Conservation (phyloP, 2,888 invertebrate genomes). For the Zaprionus obscuricornis region DNA sequence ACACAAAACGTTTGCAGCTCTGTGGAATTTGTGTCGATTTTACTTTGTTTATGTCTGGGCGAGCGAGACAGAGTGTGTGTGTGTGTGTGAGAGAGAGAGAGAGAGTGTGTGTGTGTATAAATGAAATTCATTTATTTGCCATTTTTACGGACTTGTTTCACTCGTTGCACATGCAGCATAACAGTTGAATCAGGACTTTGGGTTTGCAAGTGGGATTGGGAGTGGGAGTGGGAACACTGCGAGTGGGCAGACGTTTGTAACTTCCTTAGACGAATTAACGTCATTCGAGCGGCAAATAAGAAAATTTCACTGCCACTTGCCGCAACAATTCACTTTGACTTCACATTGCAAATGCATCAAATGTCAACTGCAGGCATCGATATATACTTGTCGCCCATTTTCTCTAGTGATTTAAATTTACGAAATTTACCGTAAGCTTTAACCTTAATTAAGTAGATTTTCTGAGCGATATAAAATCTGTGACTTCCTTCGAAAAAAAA, state of each 20-base stretch:
- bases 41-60: conserved; percentile 63
- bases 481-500: conserved; percentile 12
- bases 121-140: conserved; percentile 69
- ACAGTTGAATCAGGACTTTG: too few relatives aligned
- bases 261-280: conserved; percentile 54
- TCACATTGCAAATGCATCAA: conserved; percentile 47
- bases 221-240: background rate
- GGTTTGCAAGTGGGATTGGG: background rate
- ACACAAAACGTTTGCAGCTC: conserved; percentile 57
- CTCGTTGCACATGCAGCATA: conserved; percentile 18
- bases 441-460: conserved; percentile 38
- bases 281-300: conserved; percentile 68
- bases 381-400: too few relatives aligned
- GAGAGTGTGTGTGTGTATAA: too few relatives aligned
- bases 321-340: conserved; percentile 16
- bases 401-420: too few relatives aligned
- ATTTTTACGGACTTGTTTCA: conserved; percentile 42
- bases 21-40: conserved; percentile 68
- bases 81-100: too few relatives aligned
- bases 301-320: conserved; percentile 57
- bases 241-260: background rate
- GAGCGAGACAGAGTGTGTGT: too few relatives aligned
- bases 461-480: conserved; percentile 16
- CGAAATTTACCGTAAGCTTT: background rate
- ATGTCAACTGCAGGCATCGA: conserved; percentile 58